These are phyloP conservation scores for Bubo bubo DNA, from an alignment of 2,113 vertebrate genomes.

Conservation along the genomic window DNA sequence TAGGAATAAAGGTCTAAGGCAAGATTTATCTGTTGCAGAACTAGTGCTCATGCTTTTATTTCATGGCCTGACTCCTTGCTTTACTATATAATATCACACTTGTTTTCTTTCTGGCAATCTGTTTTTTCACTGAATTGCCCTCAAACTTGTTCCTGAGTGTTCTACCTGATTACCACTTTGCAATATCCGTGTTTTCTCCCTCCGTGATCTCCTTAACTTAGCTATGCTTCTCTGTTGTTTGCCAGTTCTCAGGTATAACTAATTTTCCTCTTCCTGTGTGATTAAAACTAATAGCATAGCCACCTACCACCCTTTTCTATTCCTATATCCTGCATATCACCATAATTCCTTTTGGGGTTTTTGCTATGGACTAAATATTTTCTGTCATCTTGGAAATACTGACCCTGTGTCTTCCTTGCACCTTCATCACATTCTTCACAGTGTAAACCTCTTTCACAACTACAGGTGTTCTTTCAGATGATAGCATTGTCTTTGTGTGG, in stretches of 20 bases:
- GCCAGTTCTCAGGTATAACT: background rate
- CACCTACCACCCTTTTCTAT: background rate
- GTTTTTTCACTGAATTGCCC: background rate
- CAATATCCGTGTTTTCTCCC: background rate
- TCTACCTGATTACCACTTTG: background rate
- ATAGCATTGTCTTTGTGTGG: background rate
- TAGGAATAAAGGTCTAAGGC: background rate
- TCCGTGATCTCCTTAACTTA: background rate
- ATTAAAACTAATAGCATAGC: background rate
- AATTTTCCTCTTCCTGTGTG: background rate
- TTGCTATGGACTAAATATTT: background rate
- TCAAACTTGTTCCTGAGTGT: background rate
- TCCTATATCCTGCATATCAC: background rate
- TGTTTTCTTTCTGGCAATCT: background rate
- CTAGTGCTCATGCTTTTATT: background rate
- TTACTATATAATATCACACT: background rate
- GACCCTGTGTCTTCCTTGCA: background rate
- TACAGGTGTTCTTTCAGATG: background rate
- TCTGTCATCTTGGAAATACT: background rate
- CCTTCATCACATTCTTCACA: background rate
- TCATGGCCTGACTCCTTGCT: background rate
- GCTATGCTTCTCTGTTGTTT: background rate
- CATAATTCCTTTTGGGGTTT: accelerated
- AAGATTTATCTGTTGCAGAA: background rate
- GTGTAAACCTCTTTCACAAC: background rate